Conservation (phyloP, 2,888 invertebrate genomes). For the Pyralis farinalis region DNA sequence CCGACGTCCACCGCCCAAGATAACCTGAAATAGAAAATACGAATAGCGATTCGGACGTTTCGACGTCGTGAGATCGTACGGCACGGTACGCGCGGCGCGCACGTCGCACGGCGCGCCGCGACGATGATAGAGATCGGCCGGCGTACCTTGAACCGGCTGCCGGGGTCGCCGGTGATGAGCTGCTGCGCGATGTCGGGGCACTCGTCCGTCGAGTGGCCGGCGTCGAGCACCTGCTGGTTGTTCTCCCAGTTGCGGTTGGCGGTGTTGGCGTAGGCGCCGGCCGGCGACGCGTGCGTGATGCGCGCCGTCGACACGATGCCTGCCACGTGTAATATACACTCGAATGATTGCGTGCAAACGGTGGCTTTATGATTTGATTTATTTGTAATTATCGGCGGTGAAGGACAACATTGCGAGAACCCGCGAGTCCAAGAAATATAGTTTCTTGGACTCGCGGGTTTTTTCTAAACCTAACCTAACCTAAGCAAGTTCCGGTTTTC, state of each 20-base stretch:
- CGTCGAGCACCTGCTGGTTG: conserved; percentile 71
- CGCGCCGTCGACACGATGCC: conserved; percentile 88
- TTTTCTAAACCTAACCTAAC: too few relatives aligned
- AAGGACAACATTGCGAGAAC: too few relatives aligned
- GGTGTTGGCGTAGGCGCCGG: conserved; percentile 83
- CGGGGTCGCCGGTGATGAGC: conserved; percentile 82
- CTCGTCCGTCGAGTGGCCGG: conserved; percentile 54
- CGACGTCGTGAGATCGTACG: too few relatives aligned
- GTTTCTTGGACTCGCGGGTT: too few relatives aligned
- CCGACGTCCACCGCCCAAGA: conserved; percentile 86
- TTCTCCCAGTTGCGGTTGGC: conserved; percentile 86
- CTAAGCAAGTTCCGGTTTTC: too few relatives aligned
- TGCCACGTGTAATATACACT: too few relatives aligned
- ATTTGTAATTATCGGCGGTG: too few relatives aligned
- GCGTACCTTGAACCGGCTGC: conserved; percentile 83
- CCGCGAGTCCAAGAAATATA: too few relatives aligned
- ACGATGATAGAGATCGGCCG: background rate
- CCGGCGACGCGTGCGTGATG: conserved; percentile 89
- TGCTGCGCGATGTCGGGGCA: conserved; percentile 88
- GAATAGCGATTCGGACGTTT: background rate
- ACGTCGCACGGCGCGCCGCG: background rate
- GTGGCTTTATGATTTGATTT: too few relatives aligned
- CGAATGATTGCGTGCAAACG: too few relatives aligned
- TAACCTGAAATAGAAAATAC: conserved; percentile 61
- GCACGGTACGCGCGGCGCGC: too few relatives aligned